phyloP scores from a whole-genome alignment of 1,140 invertebrate species.

The Marisa cornuarietis region DNA sequence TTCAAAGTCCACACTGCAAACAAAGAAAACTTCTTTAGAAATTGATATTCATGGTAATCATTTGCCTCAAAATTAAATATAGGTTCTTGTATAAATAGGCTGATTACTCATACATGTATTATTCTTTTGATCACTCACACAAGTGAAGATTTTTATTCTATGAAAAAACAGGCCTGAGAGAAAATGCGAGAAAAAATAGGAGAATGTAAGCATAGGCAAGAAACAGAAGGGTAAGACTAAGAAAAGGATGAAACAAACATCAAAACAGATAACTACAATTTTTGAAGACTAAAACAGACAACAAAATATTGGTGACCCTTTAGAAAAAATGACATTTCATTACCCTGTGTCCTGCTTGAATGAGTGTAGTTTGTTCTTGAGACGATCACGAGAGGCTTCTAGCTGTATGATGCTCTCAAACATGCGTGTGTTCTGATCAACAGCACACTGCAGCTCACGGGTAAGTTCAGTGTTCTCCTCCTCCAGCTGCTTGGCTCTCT shows the following conservation, averaged over 20 bases:
- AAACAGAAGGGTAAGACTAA: not conserved
- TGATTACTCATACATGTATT: no score
- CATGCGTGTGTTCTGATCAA: slow-evolving; percentile 54
- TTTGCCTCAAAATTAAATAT: no score
- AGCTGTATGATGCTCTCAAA: slow-evolving; percentile 55
- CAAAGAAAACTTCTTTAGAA: slow-evolving; percentile 12
- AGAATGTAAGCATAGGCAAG: not conserved
- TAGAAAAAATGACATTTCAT: not conserved
- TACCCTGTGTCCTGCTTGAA: slow-evolving; percentile 59
- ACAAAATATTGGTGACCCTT: not conserved
- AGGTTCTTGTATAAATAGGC: no score
- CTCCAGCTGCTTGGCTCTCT: slow-evolving; percentile 46
- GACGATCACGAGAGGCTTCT: slow-evolving; percentile 56
- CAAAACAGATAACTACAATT: not conserved
- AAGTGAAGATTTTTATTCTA: no score
- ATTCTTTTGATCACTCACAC: no score
- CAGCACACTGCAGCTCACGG: slow-evolving; percentile 47
- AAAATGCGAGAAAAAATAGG: no score
- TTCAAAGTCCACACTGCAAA: slow-evolving; percentile 53
- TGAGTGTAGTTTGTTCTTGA: slow-evolving; percentile 57
- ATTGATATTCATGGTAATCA: no score
- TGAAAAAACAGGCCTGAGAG: no score
- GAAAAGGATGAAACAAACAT: not conserved
- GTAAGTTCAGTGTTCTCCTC: slow-evolving; percentile 58
- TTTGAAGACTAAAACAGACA: not conserved